A percentile compares a stretch with the other conserved stretches of the same genome.
Evolutionary conservation across 2,113 vertebrate species (phyloP).

Genomic region (Lepus timidus): DNA sequence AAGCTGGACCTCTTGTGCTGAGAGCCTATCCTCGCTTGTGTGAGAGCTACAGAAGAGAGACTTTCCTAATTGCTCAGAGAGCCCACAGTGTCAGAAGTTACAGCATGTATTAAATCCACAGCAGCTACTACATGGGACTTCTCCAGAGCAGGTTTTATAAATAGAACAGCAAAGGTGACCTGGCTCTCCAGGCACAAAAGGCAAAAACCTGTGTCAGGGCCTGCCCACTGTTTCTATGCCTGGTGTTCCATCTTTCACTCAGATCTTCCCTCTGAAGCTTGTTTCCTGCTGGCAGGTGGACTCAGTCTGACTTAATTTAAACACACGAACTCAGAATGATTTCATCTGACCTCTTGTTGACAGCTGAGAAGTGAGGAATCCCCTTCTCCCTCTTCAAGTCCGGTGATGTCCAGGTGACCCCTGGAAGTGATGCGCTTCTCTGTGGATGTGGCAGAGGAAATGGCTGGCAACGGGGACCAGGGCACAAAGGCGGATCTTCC

Average conservation of each 20-base stretch:
- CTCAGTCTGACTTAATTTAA: background rate
- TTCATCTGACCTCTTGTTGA: background rate
- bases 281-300: slow-evolving; percentile 21
- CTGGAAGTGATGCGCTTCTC: background rate
- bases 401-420: background rate
- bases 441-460: fast-evolving
- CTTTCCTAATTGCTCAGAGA: background rate
- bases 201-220: background rate
- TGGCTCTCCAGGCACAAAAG: background rate
- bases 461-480: background rate
- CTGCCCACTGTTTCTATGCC: background rate
- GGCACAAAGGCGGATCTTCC: fast-evolving
- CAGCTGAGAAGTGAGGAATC: background rate
- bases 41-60: background rate
- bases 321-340: background rate
- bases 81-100: background rate
- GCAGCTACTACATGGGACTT: background rate
- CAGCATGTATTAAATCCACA: background rate
- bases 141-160: slow-evolving; percentile 24
- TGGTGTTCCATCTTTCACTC: background rate
- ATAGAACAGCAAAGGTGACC: slow-evolving; percentile 49
- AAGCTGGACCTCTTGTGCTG: fast-evolving
- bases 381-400: background rate
- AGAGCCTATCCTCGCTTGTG: background rate
- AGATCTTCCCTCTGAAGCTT: slow-evolving; percentile 12